These are phyloP conservation scores for Ashinkailepas kermadecensis DNA, from an alignment of 2,888 invertebrate genomes.

Conservation along the genomic window DNA sequence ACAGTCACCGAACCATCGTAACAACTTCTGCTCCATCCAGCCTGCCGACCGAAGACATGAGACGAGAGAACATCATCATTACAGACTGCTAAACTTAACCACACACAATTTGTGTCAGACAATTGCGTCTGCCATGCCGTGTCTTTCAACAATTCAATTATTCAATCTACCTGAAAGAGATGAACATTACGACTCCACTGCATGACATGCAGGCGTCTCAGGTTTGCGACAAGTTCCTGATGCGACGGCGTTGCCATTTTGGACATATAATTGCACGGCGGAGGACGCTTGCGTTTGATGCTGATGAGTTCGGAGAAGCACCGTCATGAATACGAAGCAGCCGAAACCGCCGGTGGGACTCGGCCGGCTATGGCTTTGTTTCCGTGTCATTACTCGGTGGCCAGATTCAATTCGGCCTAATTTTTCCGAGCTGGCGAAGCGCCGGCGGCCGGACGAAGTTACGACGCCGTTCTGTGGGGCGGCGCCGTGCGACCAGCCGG, in stretches of 20 bases:
- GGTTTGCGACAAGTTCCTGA: neutral
- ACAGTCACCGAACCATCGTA: too few relatives aligned
- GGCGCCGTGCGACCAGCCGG: neutral
- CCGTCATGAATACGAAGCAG: slow-evolving; percentile 13
- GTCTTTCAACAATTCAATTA: too few relatives aligned
- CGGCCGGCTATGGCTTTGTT: neutral
- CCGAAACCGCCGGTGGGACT: neutral
- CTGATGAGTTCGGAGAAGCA: neutral
- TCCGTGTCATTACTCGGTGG: neutral
- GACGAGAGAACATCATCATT: too few relatives aligned
- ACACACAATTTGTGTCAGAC: too few relatives aligned
- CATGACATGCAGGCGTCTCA: too few relatives aligned
- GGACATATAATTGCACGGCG: neutral
- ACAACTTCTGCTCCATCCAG: too few relatives aligned
- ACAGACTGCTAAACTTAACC: too few relatives aligned
- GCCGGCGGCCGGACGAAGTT: too few relatives aligned
- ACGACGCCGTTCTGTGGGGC: neutral
- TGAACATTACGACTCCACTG: too few relatives aligned
- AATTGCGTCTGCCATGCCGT: too few relatives aligned
- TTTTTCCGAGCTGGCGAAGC: neutral
- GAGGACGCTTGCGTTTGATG: neutral
- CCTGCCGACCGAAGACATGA: too few relatives aligned
- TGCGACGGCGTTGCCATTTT: neutral
- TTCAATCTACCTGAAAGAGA: too few relatives aligned
- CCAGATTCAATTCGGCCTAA: slow-evolving; percentile 13